Evolutionary conservation across 2,113 vertebrate species (phyloP).

Genomic region (Pandion haliaetus): DNA sequence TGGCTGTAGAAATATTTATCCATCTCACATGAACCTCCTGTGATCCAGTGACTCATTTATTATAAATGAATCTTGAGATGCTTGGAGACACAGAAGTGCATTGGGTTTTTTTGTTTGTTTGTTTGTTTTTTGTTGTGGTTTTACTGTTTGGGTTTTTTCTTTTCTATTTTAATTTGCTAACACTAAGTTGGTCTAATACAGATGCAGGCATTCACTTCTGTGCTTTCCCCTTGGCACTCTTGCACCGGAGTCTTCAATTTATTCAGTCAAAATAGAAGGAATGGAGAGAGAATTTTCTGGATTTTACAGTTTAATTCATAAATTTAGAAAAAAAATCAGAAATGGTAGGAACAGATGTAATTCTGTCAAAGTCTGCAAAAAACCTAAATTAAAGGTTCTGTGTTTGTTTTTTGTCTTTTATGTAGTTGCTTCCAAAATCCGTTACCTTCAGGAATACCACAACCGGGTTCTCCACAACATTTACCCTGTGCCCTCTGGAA

Average conservation of each 20-base stretch:
- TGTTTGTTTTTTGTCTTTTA: conserved; percentile 77
- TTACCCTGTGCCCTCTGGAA: conserved; percentile 98
- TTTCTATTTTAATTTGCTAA: not conserved
- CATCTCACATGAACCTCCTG: not conserved
- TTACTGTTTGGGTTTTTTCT: not conserved
- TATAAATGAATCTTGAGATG: not conserved
- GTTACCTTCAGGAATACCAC: conserved; percentile 99
- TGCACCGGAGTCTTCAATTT: not conserved
- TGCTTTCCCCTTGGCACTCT: not conserved
- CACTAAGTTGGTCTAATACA: not conserved
- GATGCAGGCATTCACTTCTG: not conserved
- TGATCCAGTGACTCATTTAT: not conserved
- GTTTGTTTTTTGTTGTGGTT: not conserved
- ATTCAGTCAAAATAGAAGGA: not conserved
- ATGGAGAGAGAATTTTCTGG: not conserved
- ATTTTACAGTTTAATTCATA: not conserved
- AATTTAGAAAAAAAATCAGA: not conserved
- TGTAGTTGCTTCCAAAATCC: conserved; percentile 99
- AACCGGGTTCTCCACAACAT: conserved; percentile 99
- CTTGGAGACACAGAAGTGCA: not conserved
- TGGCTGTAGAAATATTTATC: not conserved
- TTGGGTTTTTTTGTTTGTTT: not conserved
- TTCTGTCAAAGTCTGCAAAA: not conserved
- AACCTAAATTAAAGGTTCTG: conserved; percentile 55
- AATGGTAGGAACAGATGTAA: not conserved